phyloP scores from a whole-genome alignment of 2,797 vertebrate genomes.

The Phataginus tetradactyla region DNA sequence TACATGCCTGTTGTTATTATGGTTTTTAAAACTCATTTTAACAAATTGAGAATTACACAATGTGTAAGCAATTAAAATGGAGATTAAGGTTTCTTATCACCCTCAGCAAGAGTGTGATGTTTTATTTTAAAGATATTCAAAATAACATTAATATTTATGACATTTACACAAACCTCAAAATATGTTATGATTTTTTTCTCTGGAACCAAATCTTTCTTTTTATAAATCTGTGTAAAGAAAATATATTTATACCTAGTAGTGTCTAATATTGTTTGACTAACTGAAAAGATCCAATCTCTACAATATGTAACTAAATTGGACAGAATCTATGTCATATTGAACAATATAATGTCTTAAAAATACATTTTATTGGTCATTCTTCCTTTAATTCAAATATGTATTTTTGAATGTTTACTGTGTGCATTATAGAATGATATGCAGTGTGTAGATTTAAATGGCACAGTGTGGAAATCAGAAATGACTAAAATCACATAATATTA shows the following conservation, averaged over 20 bases:
- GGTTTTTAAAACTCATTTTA: background rate
- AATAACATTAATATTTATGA: conserved; percentile 3
- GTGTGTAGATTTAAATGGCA: background rate
- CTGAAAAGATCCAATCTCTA: background rate
- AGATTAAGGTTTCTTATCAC: background rate
- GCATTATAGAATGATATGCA: background rate
- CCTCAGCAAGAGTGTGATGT: background rate
- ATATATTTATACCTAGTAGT: background rate
- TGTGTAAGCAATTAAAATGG: background rate
- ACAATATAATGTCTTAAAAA: background rate
- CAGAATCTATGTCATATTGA: background rate
- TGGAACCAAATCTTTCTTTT: conserved; percentile 1
- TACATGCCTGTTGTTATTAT: background rate
- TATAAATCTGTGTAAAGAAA: background rate
- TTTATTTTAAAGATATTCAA: background rate
- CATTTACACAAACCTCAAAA: background rate
- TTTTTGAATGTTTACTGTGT: background rate
- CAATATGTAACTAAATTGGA: background rate
- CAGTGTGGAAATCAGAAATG: background rate
- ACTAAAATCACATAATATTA: background rate
- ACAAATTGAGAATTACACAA: conserved; percentile 32
- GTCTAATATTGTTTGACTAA: background rate
- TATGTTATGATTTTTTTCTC: conserved; percentile 17
- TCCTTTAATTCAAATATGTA: background rate
- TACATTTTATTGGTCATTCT: background rate